Conservation (phyloP, 2,888 invertebrate genomes). For the Xylophagus ater region DNA sequence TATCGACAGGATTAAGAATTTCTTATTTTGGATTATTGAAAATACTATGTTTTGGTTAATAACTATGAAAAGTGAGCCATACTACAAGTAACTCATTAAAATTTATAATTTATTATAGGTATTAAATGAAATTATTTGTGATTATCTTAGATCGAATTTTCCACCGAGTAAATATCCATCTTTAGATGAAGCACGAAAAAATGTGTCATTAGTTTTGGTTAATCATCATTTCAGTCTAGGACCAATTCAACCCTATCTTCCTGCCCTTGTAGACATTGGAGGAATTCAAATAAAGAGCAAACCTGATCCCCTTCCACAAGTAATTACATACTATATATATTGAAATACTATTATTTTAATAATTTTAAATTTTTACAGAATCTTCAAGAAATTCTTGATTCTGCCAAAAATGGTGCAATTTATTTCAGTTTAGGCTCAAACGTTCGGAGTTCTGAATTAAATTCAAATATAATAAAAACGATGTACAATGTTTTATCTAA, state of each 20-base stretch:
- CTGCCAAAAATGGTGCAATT: constrained; percentile 17
- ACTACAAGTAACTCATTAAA: background rate
- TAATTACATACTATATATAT: constrained; percentile 27
- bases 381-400: constrained; percentile 6
- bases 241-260: too few relatives aligned
- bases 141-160: too few relatives aligned
- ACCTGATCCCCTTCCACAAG: too few relatives aligned
- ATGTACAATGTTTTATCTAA: constrained; percentile 12
- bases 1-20: background rate
- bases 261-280: constrained; percentile 39
- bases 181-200: constrained; percentile 36
- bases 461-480: constrained; percentile 4
- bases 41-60: background rate
- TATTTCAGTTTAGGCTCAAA: constrained; percentile 16
- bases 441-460: constrained; percentile 9
- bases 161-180: background rate
- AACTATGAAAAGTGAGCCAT: background rate
- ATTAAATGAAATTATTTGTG: too few relatives aligned
- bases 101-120: background rate
- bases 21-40: constrained; percentile 3
- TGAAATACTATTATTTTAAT: constrained; percentile 24
- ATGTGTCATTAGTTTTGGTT: constrained; percentile 48
- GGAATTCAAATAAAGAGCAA: too few relatives aligned
- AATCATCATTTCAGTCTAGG: too few relatives aligned
- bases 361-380: constrained; percentile 1